These are phyloP conservation scores for Vipera latastei DNA, from an alignment of 2,797 vertebrate genomes.

Conservation along the genomic window DNA sequence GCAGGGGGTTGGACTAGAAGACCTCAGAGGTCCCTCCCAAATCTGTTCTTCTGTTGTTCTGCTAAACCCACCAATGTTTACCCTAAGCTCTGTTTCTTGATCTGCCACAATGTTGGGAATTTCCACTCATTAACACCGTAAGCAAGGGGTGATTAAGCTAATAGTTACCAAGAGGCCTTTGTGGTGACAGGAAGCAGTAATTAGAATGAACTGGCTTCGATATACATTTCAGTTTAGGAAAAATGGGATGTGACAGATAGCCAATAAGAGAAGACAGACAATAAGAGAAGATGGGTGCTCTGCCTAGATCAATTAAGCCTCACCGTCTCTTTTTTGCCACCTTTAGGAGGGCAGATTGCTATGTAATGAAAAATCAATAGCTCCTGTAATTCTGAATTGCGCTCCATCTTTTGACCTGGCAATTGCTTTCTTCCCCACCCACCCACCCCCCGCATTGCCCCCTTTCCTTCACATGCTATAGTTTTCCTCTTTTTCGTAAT, in stretches of 20 bases:
- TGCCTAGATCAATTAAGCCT: constrained; percentile 82
- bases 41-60: not conserved
- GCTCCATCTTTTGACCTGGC: constrained; percentile 78
- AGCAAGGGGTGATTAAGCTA: constrained; percentile 73
- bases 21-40: not conserved
- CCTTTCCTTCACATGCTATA: constrained; percentile 24
- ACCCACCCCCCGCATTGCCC: no score
- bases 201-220: constrained; percentile 77
- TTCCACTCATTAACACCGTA: constrained; percentile 71
- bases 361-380: constrained; percentile 95
- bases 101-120: constrained; percentile 60
- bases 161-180: constrained; percentile 74
- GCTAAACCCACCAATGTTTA: constrained; percentile 15
- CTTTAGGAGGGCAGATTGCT: constrained; percentile 63
- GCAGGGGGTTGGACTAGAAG: not conserved
- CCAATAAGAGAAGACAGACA: constrained; percentile 83
- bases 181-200: constrained; percentile 74
- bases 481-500: no score
- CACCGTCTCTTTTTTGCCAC: not conserved
- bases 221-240: constrained; percentile 75
- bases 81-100: constrained; percentile 58
- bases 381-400: constrained; percentile 74
- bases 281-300: constrained; percentile 80
- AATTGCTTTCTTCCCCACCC: constrained; percentile 55
- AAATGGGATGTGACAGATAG: constrained; percentile 87